A percentile compares a stretch with the other conserved stretches of the same genome.
These are phyloP conservation scores for Arnoldichthys spilopterus DNA, from an alignment of 2,797 vertebrate genomes.

Conservation along the genomic window DNA sequence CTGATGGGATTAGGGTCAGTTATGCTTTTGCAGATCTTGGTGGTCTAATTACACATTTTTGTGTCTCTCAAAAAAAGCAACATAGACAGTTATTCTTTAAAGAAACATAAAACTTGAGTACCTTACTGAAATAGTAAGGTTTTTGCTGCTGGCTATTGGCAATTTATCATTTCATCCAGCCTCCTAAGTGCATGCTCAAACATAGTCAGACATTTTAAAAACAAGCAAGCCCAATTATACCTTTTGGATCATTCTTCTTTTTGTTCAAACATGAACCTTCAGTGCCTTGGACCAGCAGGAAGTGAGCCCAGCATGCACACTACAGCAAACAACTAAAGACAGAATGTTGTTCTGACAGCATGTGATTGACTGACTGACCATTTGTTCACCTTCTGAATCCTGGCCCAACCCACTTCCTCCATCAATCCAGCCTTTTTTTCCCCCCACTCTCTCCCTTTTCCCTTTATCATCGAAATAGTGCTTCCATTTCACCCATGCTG, in stretches of 20 bases:
- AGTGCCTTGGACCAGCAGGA: not conserved
- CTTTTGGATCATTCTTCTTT: not conserved
- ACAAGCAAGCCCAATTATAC: slow-evolving; percentile 2
- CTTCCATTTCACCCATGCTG: slow-evolving; percentile 51
- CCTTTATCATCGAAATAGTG: slow-evolving; percentile 1
- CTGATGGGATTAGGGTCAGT: not conserved
- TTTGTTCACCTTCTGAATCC: not conserved
- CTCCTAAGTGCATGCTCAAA: slow-evolving; percentile 30
- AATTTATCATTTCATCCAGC: not conserved
- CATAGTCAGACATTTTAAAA: not conserved
- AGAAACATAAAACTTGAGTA: not conserved
- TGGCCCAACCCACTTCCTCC: not conserved
- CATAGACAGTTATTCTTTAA: not conserved
- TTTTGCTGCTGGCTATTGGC: not conserved
- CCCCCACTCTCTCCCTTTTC: not conserved
- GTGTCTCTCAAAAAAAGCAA: too few relatives aligned
- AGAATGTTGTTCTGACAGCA: slow-evolving; percentile 15
- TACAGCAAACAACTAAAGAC: not conserved
- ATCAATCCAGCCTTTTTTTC: not conserved
- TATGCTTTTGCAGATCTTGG: not conserved
- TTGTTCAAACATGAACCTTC: not conserved
- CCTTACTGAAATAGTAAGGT: not conserved
- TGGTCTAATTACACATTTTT: not conserved
- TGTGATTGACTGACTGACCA: slow-evolving; percentile 21
- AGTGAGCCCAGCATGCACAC: not conserved